A percentile compares a stretch with the other conserved stretches of the same genome.
These are phyloP conservation scores for Neosilurus mollespiculum DNA, from an alignment of 2,797 vertebrate species.

Conservation along the genomic window DNA sequence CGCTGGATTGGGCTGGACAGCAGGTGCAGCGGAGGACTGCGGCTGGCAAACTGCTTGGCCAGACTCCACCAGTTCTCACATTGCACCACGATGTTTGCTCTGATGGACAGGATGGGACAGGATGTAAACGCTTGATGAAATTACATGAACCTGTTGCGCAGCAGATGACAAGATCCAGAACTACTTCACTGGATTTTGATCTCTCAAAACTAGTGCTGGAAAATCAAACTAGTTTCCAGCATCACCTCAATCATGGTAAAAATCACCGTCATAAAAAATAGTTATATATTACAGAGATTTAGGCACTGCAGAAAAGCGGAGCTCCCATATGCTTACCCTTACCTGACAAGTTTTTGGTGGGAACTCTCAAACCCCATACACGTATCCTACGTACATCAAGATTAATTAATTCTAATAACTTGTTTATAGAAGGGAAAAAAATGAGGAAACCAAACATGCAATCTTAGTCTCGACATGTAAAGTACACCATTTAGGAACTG, in stretches of 20 bases:
- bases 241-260: too few species aligned
- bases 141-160: not conserved
- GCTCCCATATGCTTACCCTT: too few species aligned
- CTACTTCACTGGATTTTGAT: not conserved
- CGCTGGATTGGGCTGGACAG: slow-evolving; percentile 94
- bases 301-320: too few species aligned
- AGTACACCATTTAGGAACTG: too few species aligned
- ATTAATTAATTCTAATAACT: too few species aligned
- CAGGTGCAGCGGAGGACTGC: slow-evolving; percentile 92
- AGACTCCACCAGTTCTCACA: slow-evolving; percentile 99
- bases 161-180: not conserved
- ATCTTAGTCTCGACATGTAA: too few species aligned
- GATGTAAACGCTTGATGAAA: slow-evolving; percentile 3
- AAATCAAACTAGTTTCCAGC: not conserved
- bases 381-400: too few species aligned
- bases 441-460: too few species aligned
- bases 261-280: not conserved
- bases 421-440: too few species aligned
- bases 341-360: too few species aligned
- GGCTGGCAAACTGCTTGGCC: slow-evolving; percentile 94
- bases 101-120: slow-evolving; percentile 57
- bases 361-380: too few species aligned
- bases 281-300: too few species aligned
- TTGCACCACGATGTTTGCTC: slow-evolving; percentile 96
- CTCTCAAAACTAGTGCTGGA: not conserved